Evolutionary conservation across 2,888 invertebrate genomes (phyloP).

Genomic region (Trisateles emortualis): DNA sequence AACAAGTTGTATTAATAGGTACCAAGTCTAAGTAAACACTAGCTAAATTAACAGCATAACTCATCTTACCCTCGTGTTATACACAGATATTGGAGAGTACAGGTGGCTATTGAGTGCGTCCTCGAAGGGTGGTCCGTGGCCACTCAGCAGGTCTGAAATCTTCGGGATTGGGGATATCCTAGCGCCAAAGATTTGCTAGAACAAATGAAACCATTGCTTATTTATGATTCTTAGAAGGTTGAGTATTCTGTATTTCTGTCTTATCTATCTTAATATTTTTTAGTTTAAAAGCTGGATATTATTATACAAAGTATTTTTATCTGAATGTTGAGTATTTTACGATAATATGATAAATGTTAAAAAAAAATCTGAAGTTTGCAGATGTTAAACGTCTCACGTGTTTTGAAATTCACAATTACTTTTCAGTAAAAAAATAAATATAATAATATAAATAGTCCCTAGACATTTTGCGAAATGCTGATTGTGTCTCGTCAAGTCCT

Average conservation of each 20-base stretch:
- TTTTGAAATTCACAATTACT: too few species aligned
- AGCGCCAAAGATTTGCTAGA: constrained; percentile 38
- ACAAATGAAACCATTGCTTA: constrained; percentile 13
- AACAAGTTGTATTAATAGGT: too few species aligned
- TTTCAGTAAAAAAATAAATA: too few species aligned
- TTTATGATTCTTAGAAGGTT: background rate
- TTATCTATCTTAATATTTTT: too few species aligned
- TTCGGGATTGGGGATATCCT: constrained; percentile 65
- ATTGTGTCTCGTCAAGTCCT: constrained; percentile 19
- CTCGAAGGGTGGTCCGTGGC: constrained; percentile 66
- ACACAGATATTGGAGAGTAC: constrained; percentile 69
- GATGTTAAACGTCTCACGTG: too few species aligned
- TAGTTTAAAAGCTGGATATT: too few species aligned
- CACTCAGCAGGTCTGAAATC: constrained; percentile 75
- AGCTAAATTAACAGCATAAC: background rate
- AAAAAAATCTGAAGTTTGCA: too few species aligned
- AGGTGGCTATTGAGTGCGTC: constrained; percentile 74
- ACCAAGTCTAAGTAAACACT: too few species aligned
- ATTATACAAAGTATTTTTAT: too few species aligned
- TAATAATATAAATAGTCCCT: background rate
- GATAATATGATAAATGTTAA: too few species aligned
- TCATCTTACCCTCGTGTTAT: constrained; percentile 67
- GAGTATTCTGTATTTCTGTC: background rate
- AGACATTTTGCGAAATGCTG: constrained; percentile 20
- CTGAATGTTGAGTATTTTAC: too few species aligned